Evolutionary conservation across 1,140 invertebrate genomes (phyloP).

Genomic region (Sminthurinus signatus): DNA sequence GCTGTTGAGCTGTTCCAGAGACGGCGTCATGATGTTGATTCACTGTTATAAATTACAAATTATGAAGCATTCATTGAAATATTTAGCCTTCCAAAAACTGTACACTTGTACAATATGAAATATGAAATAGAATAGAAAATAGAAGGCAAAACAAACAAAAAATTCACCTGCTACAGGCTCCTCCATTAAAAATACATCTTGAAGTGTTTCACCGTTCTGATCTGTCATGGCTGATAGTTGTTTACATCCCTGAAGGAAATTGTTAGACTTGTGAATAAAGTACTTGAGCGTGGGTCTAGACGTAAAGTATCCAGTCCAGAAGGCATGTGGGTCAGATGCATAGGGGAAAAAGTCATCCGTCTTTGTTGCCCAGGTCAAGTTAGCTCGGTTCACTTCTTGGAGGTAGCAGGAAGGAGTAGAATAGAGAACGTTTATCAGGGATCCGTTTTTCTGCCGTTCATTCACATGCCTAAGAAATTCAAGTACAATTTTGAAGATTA

Average conservation of each 20-base stretch:
- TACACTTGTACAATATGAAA: no score
- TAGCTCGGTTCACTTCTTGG: conserved; percentile 54
- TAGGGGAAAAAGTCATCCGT: conserved; percentile 66
- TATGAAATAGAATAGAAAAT: no score
- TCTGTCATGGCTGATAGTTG: conserved; percentile 47
- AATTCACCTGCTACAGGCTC: conserved; percentile 65
- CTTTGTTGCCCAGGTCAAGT: conserved; percentile 52
- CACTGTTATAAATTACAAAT: no score
- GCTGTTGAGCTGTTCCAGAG: conserved; percentile 80
- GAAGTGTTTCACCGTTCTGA: conserved; percentile 8
- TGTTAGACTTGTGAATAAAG: conserved; percentile 56
- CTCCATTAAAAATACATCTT: conserved; percentile 46
- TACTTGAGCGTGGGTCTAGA: conserved; percentile 63
- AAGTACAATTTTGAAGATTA: no score
- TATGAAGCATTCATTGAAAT: no score
- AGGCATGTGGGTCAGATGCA: conserved; percentile 58
- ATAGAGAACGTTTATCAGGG: conserved; percentile 60
- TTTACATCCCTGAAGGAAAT: conserved; percentile 57
- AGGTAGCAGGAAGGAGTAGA: conserved; percentile 69
- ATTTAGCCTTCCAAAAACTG: no score
- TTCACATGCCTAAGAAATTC: no score
- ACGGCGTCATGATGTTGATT: conserved; percentile 86
- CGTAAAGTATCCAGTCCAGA: conserved; percentile 79
- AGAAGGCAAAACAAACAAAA: no score
- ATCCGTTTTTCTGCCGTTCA: no score